Base-by-base conservation (phyloP, 1,140 invertebrate species). In the Drosophila gunungcola region DNA sequence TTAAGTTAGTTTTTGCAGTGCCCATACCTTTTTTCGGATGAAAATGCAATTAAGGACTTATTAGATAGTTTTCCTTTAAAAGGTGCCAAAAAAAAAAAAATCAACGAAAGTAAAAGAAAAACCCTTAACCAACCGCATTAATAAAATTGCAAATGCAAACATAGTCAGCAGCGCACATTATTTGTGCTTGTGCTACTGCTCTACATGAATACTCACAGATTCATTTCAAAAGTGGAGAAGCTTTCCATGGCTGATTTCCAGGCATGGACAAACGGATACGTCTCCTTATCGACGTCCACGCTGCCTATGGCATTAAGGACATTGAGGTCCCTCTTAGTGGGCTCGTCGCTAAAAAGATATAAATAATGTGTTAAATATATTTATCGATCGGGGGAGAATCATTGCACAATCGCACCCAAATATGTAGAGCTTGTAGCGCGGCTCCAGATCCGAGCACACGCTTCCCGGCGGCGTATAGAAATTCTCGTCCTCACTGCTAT, bases 251-350 rank as follows among this genome's bases (percentile, higher is more conserved):
- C 93, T 77, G 95, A 94, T 68, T 94, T 92, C 96, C 96, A 97
- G 42, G 94, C 93, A 85, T 95, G 94, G 65, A 96, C 94, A 80
- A 94, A 93, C n/a, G 96, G 96, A 92, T 94, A 95, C 64, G 94
- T 88, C 25, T 93, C 92, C 27, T 93, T 80, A 32, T 93, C 92
- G 46, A 96, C 90, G 7, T 92, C 32, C 54, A 92, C 89, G 63
- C 93, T 78, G 34, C 92, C 79, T 60, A 96, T 84, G 5, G 96
- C 96, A 78, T 95, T 95, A 62, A 94, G 95, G 46, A 96, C 96
- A 38, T 95, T 93, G 60, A 94, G 92, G 92, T 97, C 96, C 55
- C 95, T 94, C 88, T 96, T 96, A 0, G 95, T 94, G 13, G 95
- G 95, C 68, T 94, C 93, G 9, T 51, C 29, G 16, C 48, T 51